These are phyloP conservation scores for Smutsia gigantea DNA, from an alignment of 2,797 vertebrate genomes.

Conservation along the genomic window DNA sequence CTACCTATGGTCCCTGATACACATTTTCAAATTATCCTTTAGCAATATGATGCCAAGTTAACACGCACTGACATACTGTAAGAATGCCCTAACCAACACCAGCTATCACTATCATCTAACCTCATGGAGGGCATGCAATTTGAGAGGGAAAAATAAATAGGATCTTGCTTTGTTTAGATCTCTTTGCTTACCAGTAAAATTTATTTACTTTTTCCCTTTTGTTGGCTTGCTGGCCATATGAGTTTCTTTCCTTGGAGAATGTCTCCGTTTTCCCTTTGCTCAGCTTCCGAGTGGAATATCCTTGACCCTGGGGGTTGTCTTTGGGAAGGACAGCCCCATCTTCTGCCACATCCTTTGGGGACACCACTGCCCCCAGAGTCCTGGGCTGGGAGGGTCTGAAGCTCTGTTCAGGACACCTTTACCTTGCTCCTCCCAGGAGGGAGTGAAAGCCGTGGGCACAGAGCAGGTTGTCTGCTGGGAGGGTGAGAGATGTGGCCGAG, in stretches of 20 bases:
- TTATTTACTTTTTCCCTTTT: not conserved
- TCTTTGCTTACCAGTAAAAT: slow-evolving; percentile 3
- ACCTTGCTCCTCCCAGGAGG: not conserved
- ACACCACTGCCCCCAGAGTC: not conserved
- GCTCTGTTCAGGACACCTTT: not conserved
- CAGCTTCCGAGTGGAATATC: not conserved
- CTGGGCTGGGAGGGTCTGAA: not conserved
- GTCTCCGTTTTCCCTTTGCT: not conserved
- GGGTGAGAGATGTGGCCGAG: not conserved
- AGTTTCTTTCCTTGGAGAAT: not conserved
- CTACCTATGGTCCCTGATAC: not conserved
- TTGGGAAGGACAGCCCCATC: not conserved
- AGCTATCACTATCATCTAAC: not conserved
- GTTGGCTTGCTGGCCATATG: not conserved
- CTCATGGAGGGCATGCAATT: not conserved
- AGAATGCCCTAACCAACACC: not conserved
- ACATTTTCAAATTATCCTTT: slow-evolving; percentile 38
- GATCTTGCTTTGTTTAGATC: not conserved
- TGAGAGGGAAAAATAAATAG: not conserved
- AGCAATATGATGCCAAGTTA: not conserved
- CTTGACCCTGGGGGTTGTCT: not conserved
- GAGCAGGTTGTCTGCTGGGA: not conserved
- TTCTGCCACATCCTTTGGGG: not conserved
- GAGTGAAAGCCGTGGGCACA: not conserved
- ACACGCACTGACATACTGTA: not conserved